Conservation (phyloP, 2,888 invertebrate species). For the Noctua janthe region DNA sequence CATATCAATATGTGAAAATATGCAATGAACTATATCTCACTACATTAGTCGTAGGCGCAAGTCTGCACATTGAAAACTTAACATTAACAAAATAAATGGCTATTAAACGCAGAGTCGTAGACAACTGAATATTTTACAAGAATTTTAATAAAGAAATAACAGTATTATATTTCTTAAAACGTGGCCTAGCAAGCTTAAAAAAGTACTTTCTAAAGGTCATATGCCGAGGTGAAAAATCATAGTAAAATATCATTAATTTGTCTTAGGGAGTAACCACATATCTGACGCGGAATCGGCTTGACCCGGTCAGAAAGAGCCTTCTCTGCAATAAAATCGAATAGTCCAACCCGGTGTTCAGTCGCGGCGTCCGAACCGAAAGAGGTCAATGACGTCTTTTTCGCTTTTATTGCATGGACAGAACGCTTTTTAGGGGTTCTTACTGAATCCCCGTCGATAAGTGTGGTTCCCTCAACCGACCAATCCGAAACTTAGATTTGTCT, state of each 20-base stretch:
- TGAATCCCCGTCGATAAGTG: not conserved
- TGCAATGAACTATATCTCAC: slow-evolving; percentile 17
- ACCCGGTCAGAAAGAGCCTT: not conserved
- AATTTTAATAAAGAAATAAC: not conserved
- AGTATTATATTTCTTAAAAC: not conserved
- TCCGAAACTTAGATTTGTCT: not conserved
- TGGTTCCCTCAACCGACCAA: not conserved
- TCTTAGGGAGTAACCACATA: not conserved
- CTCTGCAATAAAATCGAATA: not conserved
- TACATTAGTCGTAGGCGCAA: slow-evolving; percentile 24
- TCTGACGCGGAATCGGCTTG: not conserved
- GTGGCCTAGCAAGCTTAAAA: not conserved
- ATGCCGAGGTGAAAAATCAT: not conserved
- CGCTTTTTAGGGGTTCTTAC: not conserved
- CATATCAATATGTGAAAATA: slow-evolving; percentile 34
- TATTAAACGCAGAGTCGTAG: slow-evolving; percentile 37
- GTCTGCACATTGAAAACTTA: slow-evolving; percentile 30
- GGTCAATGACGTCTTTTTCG: not conserved
- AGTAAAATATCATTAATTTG: not conserved
- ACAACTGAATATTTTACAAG: slow-evolving; percentile 6
- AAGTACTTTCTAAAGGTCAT: not conserved
- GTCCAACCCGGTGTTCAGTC: not conserved
- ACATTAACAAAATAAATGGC: slow-evolving; percentile 44
- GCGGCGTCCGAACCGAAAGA: not conserved
- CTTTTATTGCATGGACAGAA: not conserved